Percentiles rank a stretch among this genome's conserved stretches.
phyloP scores from a whole-genome alignment of 2,113 vertebrate genomes.

The Cottus gobio region DNA sequence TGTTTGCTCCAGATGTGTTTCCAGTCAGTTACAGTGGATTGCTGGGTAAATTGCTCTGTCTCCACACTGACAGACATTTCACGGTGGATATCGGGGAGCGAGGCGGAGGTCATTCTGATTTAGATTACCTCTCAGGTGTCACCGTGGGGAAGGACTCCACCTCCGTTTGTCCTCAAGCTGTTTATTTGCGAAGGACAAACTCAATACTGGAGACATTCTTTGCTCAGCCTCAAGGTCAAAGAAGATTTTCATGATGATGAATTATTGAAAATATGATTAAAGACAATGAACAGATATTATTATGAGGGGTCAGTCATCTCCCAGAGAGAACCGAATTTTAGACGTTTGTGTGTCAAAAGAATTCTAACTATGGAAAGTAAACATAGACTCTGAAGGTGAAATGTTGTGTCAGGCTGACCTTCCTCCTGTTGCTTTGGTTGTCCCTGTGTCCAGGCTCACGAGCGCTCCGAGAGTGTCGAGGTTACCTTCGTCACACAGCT shows the following conservation, averaged over 20 bases:
- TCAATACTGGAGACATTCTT: neutral
- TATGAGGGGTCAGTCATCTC: neutral
- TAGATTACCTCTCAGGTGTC: slow-evolving; percentile 41
- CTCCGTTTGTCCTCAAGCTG: slow-evolving; percentile 25
- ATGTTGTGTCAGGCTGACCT: neutral
- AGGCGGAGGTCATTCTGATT: slow-evolving; percentile 31
- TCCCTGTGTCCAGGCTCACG: slow-evolving; percentile 88
- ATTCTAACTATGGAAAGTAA: neutral
- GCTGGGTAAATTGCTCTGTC: slow-evolving; percentile 59
- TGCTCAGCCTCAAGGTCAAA: slow-evolving; percentile 13
- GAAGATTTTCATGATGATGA: neutral
- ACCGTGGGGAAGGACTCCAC: neutral
- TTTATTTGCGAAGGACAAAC: slow-evolving; percentile 57
- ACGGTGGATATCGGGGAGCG: slow-evolving; percentile 26
- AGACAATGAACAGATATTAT: neutral
- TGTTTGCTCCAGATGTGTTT: slow-evolving; percentile 34
- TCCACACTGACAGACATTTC: slow-evolving; percentile 58
- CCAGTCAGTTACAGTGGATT: slow-evolving; percentile 33
- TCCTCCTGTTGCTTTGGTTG: neutral
- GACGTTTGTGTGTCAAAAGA: neutral
- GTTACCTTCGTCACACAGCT: slow-evolving; percentile 95
- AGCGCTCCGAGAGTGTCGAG: slow-evolving; percentile 94
- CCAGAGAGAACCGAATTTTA: too few relatives aligned
- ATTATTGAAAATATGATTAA: slow-evolving; percentile 25
- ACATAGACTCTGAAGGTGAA: neutral